phyloP scores from a whole-genome alignment of 2,888 invertebrate species.

The Branchipolynoe longqiensis region DNA sequence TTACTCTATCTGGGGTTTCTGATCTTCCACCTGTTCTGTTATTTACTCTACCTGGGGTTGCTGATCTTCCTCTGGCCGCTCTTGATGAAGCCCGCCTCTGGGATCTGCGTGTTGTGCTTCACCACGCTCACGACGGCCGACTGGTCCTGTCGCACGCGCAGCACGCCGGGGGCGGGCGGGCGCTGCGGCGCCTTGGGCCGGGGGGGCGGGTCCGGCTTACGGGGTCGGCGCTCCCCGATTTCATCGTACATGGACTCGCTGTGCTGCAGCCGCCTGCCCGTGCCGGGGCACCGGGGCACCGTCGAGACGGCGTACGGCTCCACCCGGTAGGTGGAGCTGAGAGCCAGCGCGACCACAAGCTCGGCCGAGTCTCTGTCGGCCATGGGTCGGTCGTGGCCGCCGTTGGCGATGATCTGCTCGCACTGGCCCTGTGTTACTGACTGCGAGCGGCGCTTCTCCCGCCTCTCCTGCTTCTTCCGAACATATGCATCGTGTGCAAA shows the following conservation, averaged over 20 bases:
- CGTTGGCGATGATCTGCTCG: slow-evolving; percentile 23
- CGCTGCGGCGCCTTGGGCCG: slow-evolving; percentile 16
- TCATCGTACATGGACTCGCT: slow-evolving; percentile 22
- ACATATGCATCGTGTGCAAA: slow-evolving; percentile 61
- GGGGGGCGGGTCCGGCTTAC: slow-evolving; percentile 18
- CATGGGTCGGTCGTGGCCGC: neutral
- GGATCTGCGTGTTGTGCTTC: slow-evolving; percentile 40
- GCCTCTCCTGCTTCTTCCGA: slow-evolving; percentile 8
- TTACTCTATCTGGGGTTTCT: too few species aligned
- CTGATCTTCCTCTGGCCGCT: slow-evolving; percentile 42
- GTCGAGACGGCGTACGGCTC: slow-evolving; percentile 15
- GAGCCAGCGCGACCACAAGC: neutral
- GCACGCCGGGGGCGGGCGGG: neutral
- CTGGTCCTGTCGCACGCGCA: slow-evolving; percentile 24
- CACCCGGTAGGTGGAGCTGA: neutral
- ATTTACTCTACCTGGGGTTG: slow-evolving; percentile 50
- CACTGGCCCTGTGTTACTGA: neutral
- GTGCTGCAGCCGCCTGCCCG: neutral
- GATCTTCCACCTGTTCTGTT: too few species aligned
- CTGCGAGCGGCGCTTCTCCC: slow-evolving; percentile 24
- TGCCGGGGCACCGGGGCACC: too few species aligned
- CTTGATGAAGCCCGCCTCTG: slow-evolving; percentile 33
- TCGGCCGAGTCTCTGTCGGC: neutral
- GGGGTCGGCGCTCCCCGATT: slow-evolving; percentile 1
- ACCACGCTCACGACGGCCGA: slow-evolving; percentile 9